Conservation (phyloP, 2,797 vertebrate genomes). For the Synaphobranchus kaupii region DNA sequence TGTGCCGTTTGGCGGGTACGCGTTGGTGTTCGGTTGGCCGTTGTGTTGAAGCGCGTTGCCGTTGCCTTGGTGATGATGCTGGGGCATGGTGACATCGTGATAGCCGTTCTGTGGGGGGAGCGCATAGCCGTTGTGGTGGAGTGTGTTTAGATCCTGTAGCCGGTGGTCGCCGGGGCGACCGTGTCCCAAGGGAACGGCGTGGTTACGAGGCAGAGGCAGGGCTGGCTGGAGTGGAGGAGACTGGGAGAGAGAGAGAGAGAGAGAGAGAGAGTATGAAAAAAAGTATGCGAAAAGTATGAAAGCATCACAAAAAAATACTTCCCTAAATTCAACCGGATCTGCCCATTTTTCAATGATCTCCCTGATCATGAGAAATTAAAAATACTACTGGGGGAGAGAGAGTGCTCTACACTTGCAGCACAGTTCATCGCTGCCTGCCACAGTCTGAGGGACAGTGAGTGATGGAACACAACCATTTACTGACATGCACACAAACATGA, state of each 20-base stretch:
- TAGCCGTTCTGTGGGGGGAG: conserved; percentile 37
- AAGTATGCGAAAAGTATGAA: too few species aligned
- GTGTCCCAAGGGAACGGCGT: conserved; percentile 43
- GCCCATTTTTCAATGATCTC: too few species aligned
- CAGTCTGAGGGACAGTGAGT: too few species aligned
- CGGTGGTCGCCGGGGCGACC: conserved; percentile 50
- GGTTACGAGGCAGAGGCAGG: conserved; percentile 43
- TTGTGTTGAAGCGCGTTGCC: neutral
- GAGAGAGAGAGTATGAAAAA: neutral
- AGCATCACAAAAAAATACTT: too few species aligned
- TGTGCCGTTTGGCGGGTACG: neutral
- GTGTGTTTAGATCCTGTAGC: conserved; percentile 44
- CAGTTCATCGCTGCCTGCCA: too few species aligned
- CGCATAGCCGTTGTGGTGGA: conserved; percentile 31
- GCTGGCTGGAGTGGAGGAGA: conserved; percentile 56
- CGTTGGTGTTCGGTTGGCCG: conserved; percentile 11
- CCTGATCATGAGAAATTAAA: too few species aligned
- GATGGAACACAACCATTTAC: too few species aligned
- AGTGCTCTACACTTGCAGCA: too few species aligned
- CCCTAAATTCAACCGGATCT: too few species aligned
- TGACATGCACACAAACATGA: too few species aligned
- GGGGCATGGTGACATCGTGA: conserved; percentile 16
- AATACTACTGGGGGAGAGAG: too few species aligned
- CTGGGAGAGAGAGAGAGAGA: conserved; percentile 33
- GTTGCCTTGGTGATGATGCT: conserved; percentile 20